These are phyloP conservation scores for Catostomus latipinnis DNA, from an alignment of 2,797 vertebrate species.

Conservation along the genomic window DNA sequence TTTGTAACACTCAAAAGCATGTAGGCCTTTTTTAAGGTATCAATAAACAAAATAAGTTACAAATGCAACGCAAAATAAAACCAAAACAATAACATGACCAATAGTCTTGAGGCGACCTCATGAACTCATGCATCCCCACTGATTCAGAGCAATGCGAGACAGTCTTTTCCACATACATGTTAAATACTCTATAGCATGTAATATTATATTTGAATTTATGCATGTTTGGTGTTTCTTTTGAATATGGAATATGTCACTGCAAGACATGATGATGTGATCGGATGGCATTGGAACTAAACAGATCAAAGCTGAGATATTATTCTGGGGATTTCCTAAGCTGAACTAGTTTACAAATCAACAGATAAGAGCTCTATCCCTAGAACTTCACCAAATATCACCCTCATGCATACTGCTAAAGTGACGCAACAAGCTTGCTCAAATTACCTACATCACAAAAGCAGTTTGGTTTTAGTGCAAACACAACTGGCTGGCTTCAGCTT, in stretches of 20 bases:
- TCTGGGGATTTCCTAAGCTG: constrained; percentile 80
- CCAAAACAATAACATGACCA: constrained; percentile 83
- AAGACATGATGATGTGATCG: constrained; percentile 69
- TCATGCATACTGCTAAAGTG: constrained; percentile 88
- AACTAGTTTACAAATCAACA: constrained; percentile 83
- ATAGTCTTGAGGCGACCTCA: constrained; percentile 93
- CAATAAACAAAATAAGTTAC: constrained; percentile 67
- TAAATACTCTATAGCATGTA: constrained; percentile 78
- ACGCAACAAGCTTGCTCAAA: constrained; percentile 86
- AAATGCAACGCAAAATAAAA: constrained; percentile 68
- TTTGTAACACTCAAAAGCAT: constrained; percentile 82
- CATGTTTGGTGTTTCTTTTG: constrained; percentile 69
- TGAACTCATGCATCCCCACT: constrained; percentile 82
- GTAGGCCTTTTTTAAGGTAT: constrained; percentile 73
- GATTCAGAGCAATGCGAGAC: constrained; percentile 68
- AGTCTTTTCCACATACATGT: constrained; percentile 70
- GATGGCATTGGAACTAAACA: constrained; percentile 71
- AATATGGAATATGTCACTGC: constrained; percentile 67
- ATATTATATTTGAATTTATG: constrained; percentile 59
- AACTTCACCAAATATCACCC: constrained; percentile 80
- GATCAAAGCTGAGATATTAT: constrained; percentile 73
- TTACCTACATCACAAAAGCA: constrained; percentile 86
- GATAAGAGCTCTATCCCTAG: constrained; percentile 82
- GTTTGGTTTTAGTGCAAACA: constrained; percentile 88
- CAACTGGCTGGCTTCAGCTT: constrained; percentile 87